Evolutionary conservation across 1,140 invertebrate genomes (phyloP).

Genomic region (Andrena cerasifolii): DNA sequence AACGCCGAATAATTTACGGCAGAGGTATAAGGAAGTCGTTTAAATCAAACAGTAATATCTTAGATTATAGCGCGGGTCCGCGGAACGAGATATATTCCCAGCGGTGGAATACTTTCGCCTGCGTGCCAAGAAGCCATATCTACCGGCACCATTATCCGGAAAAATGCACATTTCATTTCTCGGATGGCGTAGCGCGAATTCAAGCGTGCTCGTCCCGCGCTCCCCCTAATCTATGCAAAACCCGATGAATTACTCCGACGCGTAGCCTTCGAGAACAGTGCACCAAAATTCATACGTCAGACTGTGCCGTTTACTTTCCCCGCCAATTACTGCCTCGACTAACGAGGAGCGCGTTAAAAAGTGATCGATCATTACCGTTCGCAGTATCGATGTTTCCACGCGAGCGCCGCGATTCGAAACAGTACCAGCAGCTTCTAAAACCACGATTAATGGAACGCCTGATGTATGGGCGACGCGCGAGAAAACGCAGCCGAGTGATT

Average conservation of each 20-base stretch:
- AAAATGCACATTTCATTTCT: slow-evolving; percentile 9
- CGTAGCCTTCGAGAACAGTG: not conserved
- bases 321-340: not conserved
- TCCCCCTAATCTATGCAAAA: not conserved
- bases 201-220: not conserved
- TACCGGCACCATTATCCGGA: not conserved
- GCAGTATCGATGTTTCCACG: no score
- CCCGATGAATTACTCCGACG: not conserved
- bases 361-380: not conserved
- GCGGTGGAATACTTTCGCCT: not conserved
- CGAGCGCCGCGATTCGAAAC: no score
- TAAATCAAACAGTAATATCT: slow-evolving; percentile 7
- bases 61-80: not conserved
- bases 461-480: no score
- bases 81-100: not conserved
- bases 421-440: no score
- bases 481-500: no score
- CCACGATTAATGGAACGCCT: no score
- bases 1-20: not conserved
- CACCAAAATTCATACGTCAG: not conserved
- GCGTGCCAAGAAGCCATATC: slow-evolving; percentile 14
- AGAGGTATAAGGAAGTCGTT: not conserved
- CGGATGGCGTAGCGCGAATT: not conserved
- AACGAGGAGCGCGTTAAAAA: not conserved
- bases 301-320: not conserved